These are phyloP conservation scores for Serripes groenlandicus DNA, from an alignment of 2,888 invertebrate species.

Conservation along the genomic window DNA sequence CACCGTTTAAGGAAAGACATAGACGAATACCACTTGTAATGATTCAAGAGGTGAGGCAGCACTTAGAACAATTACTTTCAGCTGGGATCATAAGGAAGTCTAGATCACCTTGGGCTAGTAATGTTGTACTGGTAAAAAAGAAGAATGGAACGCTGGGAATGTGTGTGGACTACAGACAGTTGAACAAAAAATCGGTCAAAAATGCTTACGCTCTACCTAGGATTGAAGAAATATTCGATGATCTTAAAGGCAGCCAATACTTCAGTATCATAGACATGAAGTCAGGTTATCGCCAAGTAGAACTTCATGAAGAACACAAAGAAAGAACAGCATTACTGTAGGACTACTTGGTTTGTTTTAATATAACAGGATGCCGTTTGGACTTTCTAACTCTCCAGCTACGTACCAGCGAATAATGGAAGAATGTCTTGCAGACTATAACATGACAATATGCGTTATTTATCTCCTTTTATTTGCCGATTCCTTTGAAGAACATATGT, in stretches of 20 bases:
- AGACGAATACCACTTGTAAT: constrained; percentile 57
- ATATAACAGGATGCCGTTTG: constrained; percentile 56
- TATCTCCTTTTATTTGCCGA: constrained; percentile 53
- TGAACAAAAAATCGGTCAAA: constrained; percentile 54
- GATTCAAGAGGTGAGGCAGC: constrained; percentile 51
- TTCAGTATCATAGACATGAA: constrained; percentile 56
- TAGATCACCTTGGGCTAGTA: constrained; percentile 52
- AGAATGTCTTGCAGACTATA: constrained; percentile 22
- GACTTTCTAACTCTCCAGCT: constrained; percentile 47
- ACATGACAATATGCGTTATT: constrained; percentile 38
- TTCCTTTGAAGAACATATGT: constrained; percentile 46
- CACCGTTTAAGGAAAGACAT: constrained; percentile 63
- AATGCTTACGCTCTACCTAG: constrained; percentile 61
- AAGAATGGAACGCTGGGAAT: constrained; percentile 56
- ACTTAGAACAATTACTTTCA: constrained; percentile 58
- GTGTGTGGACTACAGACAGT: constrained; percentile 62
- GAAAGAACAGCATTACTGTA: constrained; percentile 48
- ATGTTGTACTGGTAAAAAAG: constrained; percentile 55
- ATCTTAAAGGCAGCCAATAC: constrained; percentile 40
- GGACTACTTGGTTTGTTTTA: constrained; percentile 20
- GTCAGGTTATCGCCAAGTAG: constrained; percentile 58
- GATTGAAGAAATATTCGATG: constrained; percentile 64
- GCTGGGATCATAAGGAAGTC: constrained; percentile 59
- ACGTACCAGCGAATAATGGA: constrained; percentile 64
- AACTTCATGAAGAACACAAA: constrained; percentile 53